phyloP scores from a whole-genome alignment of 2,888 invertebrate species.

The Drosophila lacicola region DNA sequence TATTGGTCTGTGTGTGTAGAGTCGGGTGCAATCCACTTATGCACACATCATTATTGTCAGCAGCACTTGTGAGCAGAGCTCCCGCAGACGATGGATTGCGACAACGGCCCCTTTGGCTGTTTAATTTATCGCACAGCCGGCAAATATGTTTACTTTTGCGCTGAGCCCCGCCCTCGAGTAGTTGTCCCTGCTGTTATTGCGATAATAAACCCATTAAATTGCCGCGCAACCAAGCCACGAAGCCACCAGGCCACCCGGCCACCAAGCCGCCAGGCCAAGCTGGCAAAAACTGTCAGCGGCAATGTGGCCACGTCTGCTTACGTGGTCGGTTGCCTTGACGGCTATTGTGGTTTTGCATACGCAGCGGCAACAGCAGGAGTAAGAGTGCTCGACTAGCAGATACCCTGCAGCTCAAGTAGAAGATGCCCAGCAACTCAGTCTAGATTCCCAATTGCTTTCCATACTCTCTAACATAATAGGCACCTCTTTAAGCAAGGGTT shows the following conservation, averaged over 20 bases:
- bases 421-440: too few relatives aligned
- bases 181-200: constrained; percentile 41
- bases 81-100: constrained; percentile 12
- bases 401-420: background rate
- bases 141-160: constrained; percentile 66
- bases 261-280: constrained; percentile 4
- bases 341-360: constrained; percentile 65
- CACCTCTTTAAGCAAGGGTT: too few relatives aligned
- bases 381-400: background rate
- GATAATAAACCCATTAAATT: constrained; percentile 81
- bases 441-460: too few relatives aligned
- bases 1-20: constrained; percentile 5
- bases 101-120: constrained; percentile 44
- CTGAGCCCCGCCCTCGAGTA: constrained; percentile 18
- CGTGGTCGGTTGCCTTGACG: constrained; percentile 42
- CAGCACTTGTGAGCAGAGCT: constrained; percentile 16
- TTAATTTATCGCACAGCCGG: constrained; percentile 68
- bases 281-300: constrained; percentile 58
- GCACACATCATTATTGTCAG: constrained; percentile 74
- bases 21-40: constrained; percentile 54
- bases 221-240: constrained; percentile 30
- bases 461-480: too few relatives aligned
- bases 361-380: constrained; percentile 1
- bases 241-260: background rate
- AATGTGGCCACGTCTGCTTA: constrained; percentile 44